Base-by-base conservation (phyloP, 2,797 vertebrate genomes). In the Leucoraja ocellata region DNA sequence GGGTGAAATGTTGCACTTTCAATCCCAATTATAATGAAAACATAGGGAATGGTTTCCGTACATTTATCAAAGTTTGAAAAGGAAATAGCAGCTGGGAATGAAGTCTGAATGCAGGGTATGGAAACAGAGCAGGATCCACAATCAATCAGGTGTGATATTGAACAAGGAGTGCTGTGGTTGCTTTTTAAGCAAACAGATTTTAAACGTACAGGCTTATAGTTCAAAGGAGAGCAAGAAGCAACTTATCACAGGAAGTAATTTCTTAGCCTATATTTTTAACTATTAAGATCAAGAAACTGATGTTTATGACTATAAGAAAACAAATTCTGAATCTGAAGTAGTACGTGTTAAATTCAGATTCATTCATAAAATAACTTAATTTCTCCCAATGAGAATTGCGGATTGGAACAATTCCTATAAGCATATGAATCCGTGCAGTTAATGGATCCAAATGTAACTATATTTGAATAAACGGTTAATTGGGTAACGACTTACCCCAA, bases 401-500 rank as follows among this genome's bases (percentile, higher is more conserved):
- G 7, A 81, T 46, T 46, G 6, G 39, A 81, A 25, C 39, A 10
- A 8, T 28, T 83, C 46, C 80, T 11, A 23, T 58, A 58, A 86
- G 32, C 28, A 86, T 86, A 63, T 65, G 28, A 13, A 65, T 86
- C 58, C n/a, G 1, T 63, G 25, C 28, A 65, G 28, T 86, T n/a
- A 63, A 63, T 63, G n/a, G 83, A 86, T 86, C 58, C 25, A n/a
- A 61, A 86, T 46, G 58, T n/a, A n/a, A n/a, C n/a, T n/a, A n/a
- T n/a, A n/a, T n/a, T n/a, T n/a, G n/a, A n/a, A n/a, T 0, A 86
- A n/a, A 5, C 58, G 65, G 61, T 10, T 4, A 25, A 63, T 5
- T 86, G 25, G 61, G 63, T 65, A 61, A 16, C 11, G 18, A 95
- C 98, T 97, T 95, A 99, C 99, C 99, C 99, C 0, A 99, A 93